Evolutionary conservation across 2,113 vertebrate species (phyloP), one percentile per base, ranked within the genome.

Genomic region (Nothoprocta perdicaria): DNA sequence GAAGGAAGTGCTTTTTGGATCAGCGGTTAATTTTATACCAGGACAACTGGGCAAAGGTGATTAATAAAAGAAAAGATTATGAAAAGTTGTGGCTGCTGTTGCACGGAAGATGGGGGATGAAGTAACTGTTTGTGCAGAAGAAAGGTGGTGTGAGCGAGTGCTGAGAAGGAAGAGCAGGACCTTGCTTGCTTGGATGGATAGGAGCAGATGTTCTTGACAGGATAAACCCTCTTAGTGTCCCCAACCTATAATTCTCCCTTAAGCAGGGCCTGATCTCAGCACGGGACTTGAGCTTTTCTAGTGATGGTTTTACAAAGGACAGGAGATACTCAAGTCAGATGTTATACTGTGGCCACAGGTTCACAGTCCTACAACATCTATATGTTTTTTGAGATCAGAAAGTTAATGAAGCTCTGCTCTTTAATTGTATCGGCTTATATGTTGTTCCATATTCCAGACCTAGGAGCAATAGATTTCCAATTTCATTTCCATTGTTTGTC

Each of bases 71-170:
- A 76, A 72, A 67, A 83, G 15, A 71, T 60, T 27, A 38, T 24
- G 41, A 35, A 66, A 81, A 58, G 14, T 3, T 65, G 52, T 12
- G 40, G 27, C 18, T 61, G 62, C 62, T 80, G 73, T 40, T 86
- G 77, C 62, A 46, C 45, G 35, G 63, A 60, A 22, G 26, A 33
- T 66, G 68, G 29, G 0, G 3, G 8, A 7, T 46, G 29, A 72
- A 52, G 71, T 3, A 61, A 40, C 17, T 6, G 9, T 50, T 48
- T 71, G 67, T 18, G 50, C 29, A 31, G 13, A 22, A 61, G 22
- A 58, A 8, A 0, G 2, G 4, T 15, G 6, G 22, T 29, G 41
- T 0, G 1, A 67, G 29, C 33, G 22, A 33, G 40, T 13, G 45
- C 14, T 33, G 65, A 57, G 46, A 33, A 33, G 69, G 63, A 77